Evolutionary conservation across 1,140 invertebrate species (phyloP).

Genomic region (Mesaphorura yosii): DNA sequence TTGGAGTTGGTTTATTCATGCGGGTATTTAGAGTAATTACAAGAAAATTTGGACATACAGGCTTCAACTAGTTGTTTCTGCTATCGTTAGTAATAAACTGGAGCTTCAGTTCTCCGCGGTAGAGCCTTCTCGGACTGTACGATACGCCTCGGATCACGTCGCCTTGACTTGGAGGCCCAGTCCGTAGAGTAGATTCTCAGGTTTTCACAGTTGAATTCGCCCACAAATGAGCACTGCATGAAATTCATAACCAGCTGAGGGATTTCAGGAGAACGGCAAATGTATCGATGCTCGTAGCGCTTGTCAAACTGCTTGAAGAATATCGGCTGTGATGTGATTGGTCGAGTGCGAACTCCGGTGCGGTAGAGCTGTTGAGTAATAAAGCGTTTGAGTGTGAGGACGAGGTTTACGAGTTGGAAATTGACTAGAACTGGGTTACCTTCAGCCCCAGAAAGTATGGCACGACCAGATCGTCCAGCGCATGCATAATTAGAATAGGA

Average conservation of each 20-base stretch:
- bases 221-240: background rate
- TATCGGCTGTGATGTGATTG: conserved; percentile 42
- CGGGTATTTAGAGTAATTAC: no score
- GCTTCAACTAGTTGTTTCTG: no score
- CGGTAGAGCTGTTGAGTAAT: conserved; percentile 47
- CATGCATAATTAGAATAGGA: conserved; percentile 73
- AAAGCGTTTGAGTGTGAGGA: conserved; percentile 2
- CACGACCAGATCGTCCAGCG: conserved; percentile 69
- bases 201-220: background rate
- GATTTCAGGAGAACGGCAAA: conserved; percentile 39
- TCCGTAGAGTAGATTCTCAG: background rate
- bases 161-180: conserved; percentile 1
- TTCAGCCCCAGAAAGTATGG: conserved; percentile 61
- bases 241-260: conserved; percentile 35
- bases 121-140: no score
- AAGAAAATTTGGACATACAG: no score
- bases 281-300: conserved; percentile 40
- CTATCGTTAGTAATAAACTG: no score
- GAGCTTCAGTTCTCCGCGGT: no score
- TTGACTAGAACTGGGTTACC: conserved; percentile 37
- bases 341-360: conserved; percentile 42
- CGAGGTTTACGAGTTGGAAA: conserved; percentile 8
- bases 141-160: background rate
- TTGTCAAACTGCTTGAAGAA: conserved; percentile 51
- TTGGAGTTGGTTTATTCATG: no score